Conservation (phyloP, 2,888 invertebrate species). For the Apamea monoglypha region DNA sequence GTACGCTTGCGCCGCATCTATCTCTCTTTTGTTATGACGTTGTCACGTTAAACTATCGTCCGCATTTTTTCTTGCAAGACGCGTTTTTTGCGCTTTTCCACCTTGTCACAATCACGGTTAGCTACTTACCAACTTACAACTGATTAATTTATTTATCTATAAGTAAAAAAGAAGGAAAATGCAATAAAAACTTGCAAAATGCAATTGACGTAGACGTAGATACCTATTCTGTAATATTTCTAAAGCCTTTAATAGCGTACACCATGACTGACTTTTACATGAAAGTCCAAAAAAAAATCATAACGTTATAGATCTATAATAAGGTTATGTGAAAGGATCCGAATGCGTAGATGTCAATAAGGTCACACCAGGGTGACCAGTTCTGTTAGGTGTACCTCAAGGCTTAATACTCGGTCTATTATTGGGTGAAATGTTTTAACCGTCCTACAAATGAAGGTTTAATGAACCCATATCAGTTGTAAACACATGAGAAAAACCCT, state of each 20-base stretch:
- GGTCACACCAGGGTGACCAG: background rate
- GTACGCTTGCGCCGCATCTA: no score
- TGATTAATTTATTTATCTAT: background rate
- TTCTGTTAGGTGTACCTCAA: background rate
- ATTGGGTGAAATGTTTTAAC: background rate
- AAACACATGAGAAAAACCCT: background rate
- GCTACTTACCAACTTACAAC: background rate
- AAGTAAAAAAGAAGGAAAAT: background rate
- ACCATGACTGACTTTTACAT: background rate
- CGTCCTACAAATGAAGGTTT: background rate
- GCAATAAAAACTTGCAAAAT: background rate
- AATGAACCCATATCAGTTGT: background rate
- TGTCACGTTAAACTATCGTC: no score
- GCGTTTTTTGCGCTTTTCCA: conserved; percentile 5
- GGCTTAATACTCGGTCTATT: background rate
- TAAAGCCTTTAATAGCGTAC: background rate
- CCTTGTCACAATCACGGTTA: conserved; percentile 1
- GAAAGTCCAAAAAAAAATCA: background rate
- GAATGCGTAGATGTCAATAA: background rate
- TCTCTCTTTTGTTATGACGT: no score
- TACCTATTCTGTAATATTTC: background rate
- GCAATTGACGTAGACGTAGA: background rate
- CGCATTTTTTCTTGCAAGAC: background rate
- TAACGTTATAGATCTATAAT: background rate
- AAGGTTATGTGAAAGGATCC: background rate